These are phyloP conservation scores for Plestiodon gilberti DNA, from an alignment of 2,113 vertebrate genomes.

Conservation along the genomic window DNA sequence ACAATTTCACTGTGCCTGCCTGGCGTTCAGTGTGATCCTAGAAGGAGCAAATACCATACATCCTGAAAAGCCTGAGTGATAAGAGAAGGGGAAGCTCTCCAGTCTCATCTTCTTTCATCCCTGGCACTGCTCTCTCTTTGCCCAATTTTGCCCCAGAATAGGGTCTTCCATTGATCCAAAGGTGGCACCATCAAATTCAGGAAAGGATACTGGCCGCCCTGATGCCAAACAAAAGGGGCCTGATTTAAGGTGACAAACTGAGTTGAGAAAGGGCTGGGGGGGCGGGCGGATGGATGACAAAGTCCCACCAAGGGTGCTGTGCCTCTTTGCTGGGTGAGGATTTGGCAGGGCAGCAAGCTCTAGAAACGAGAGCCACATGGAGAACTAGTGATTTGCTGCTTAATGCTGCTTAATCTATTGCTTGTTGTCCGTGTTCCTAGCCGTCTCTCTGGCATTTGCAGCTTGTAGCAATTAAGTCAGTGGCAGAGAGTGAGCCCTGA, in stretches of 20 bases:
- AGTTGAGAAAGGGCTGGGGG: too few species aligned
- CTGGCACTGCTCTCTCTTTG: not conserved
- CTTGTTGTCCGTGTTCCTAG: slow-evolving; percentile 71
- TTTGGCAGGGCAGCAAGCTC: not conserved
- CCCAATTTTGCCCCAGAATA: not conserved
- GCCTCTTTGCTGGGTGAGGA: not conserved
- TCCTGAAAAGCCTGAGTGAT: not conserved
- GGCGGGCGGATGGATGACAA: too few species aligned
- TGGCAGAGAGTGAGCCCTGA: slow-evolving; percentile 63
- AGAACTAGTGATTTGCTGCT: slow-evolving; percentile 64
- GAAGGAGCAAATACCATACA: not conserved
- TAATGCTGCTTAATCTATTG: slow-evolving; percentile 72
- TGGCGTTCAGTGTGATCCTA: not conserved
- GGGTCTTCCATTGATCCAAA: not conserved
- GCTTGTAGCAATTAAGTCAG: slow-evolving; percentile 75
- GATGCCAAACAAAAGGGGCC: not conserved
- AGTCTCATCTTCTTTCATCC: not conserved
- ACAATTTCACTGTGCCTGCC: not conserved
- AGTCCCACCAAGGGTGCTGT: not conserved
- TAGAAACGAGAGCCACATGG: slow-evolving; percentile 32
- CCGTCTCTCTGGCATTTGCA: slow-evolving; percentile 66
- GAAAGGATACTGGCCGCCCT: not conserved
- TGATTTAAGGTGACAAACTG: not conserved
- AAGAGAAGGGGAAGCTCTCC: not conserved
- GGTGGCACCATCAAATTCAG: not conserved